Evolutionary conservation across 1,140 invertebrate genomes (phyloP), one percentile per base, ranked within the genome.

Genomic region (Pygmarrhopalites habei): DNA sequence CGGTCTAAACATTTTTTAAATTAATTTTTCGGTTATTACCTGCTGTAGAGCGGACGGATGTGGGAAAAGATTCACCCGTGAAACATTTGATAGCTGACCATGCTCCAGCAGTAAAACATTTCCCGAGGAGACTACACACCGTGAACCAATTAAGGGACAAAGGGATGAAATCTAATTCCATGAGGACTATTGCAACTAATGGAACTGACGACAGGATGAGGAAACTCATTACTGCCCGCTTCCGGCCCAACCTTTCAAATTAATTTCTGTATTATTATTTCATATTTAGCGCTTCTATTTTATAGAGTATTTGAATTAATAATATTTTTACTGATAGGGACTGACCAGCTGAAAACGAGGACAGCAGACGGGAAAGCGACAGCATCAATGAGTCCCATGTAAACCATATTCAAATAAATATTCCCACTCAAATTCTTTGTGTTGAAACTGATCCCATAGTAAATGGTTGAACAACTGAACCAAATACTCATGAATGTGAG

Each of bases 391-490:
- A 58, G 14, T 51, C 62, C 62, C 21, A 49, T 25, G 35, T 29
- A 58, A 2, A 58, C 56, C 12, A 64, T 41, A 25, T 64, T 64
- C 4, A 64, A 44, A 28, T 64, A 52, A 3, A 25, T 12, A 44
- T 64, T 51, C 32, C 62, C 62, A 23, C 43, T 43, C 2, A 64
- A 21, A 43, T 64, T 64, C 43, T 58, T 64, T 2, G 47, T 64
- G 32, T 64, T 64, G 35, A 64, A 64, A 17, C n/a, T 64, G 14
- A 64, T 35, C 19, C 44, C 56, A 39, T 64, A 64, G 23, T 64
- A 64, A 12, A 56, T 57, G 1, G 60, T 32, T 4, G 63, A 53
- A 15, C 25, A 19, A 2, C 57, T 28, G 28, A 65, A 65, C 63
- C 63, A 65, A 35, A 44, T 44, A 3, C 49, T 32, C 55, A 51